Conservation (phyloP, 2,113 vertebrate genomes). For the Arothron firmamentum region DNA sequence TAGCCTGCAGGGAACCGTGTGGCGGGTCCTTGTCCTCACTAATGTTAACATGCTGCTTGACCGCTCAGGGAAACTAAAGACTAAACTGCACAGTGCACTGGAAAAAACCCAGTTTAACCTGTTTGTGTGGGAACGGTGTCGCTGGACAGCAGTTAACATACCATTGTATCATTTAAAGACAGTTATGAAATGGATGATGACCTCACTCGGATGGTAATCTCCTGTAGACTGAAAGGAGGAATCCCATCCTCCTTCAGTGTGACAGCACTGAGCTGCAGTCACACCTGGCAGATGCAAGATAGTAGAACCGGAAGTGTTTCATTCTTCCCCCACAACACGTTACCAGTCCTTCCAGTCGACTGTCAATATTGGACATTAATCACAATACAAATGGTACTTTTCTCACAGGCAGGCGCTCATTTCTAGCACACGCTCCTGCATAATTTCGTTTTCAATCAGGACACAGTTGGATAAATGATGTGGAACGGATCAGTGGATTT, state of each 20-base stretch:
- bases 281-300: slow-evolving; percentile 12
- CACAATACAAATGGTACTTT: slow-evolving; percentile 8
- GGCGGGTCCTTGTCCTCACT: slow-evolving; percentile 38
- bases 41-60: slow-evolving; percentile 36
- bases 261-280: slow-evolving; percentile 16
- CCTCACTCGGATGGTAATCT: slow-evolving; percentile 37
- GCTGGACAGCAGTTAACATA: slow-evolving; percentile 7
- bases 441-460: background rate
- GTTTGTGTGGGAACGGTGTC: slow-evolving; percentile 2
- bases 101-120: slow-evolving; percentile 16
- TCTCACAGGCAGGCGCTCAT: background rate
- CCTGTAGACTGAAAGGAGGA: slow-evolving; percentile 19
- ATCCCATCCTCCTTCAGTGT: slow-evolving; percentile 8
- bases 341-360: slow-evolving; percentile 42
- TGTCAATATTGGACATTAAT: slow-evolving; percentile 20
- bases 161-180: background rate
- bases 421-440: background rate
- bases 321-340: slow-evolving; percentile 35
- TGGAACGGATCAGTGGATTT: slow-evolving; percentile 3
- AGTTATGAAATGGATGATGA: background rate
- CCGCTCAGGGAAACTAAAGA: slow-evolving; percentile 6
- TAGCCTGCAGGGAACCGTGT: slow-evolving; percentile 55
- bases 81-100: background rate
- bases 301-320: slow-evolving; percentile 28
- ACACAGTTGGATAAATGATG: slow-evolving; percentile 5